Evolutionary conservation across 2,888 invertebrate species (phyloP).

Genomic region (Lithophane ornitopus): DNA sequence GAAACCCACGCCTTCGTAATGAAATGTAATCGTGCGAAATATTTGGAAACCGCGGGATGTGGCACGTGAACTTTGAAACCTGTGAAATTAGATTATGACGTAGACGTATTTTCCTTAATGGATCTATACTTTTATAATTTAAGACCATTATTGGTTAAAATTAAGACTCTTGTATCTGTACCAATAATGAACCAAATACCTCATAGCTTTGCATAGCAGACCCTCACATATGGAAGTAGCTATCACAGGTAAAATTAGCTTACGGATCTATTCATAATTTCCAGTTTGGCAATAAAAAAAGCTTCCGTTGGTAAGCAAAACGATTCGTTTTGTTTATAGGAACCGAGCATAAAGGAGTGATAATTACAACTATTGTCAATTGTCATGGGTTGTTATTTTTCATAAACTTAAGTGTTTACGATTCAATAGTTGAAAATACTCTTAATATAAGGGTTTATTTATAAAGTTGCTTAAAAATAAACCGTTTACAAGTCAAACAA

Average conservation of each 20-base stretch:
- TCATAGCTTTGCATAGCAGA: no score
- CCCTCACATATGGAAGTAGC: no score
- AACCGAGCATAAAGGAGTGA: not conserved
- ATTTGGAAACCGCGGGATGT: not conserved
- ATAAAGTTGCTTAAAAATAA: not conserved
- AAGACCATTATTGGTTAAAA: no score
- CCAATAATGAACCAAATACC: no score
- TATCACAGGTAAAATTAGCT: no score
- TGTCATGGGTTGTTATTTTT: not conserved
- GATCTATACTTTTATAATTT: no score
- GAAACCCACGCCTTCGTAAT: slow-evolving; percentile 18
- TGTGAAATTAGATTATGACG: not conserved
- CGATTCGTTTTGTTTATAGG: no score
- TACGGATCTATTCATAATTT: no score
- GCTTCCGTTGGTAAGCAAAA: no score
- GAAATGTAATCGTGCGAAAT: slow-evolving; percentile 16
- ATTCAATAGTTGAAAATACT: not conserved
- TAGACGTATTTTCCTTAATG: no score
- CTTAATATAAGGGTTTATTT: not conserved
- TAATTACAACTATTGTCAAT: not conserved
- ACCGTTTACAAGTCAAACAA: not conserved
- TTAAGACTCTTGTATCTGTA: no score
- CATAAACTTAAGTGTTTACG: not conserved
- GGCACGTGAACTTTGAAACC: slow-evolving; percentile 29
- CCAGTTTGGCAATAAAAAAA: no score